These are phyloP conservation scores for Parascotia fuliginaria DNA, from an alignment of 2,888 invertebrate genomes.

Conservation along the genomic window DNA sequence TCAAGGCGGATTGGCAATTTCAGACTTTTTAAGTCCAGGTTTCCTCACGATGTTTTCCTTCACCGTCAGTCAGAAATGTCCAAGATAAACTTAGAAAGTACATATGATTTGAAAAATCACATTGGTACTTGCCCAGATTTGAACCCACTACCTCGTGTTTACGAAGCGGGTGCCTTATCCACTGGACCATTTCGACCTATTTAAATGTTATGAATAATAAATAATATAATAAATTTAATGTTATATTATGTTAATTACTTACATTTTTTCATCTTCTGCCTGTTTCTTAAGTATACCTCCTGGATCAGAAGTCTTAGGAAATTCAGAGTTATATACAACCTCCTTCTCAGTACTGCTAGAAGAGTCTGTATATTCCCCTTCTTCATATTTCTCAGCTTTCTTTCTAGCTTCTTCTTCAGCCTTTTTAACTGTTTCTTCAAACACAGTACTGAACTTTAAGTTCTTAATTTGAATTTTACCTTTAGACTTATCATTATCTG, in stretches of 20 bases:
- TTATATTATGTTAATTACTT: constrained; percentile 43
- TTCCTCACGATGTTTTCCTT: too few species aligned
- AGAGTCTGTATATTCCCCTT: constrained; percentile 86
- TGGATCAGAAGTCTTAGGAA: constrained; percentile 78
- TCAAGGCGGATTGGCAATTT: too few species aligned
- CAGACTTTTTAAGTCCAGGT: too few species aligned
- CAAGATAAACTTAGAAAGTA: too few species aligned
- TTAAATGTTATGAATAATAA: too few species aligned
- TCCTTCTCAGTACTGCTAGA: constrained; percentile 71
- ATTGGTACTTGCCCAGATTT: too few species aligned
- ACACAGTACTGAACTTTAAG: constrained; percentile 88
- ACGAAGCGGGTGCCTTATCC: too few species aligned
- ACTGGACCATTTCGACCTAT: too few species aligned
- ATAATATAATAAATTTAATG: too few species aligned
- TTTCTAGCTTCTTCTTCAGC: constrained; percentile 87
- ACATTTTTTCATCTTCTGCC: constrained; percentile 83
- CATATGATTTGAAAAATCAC: too few species aligned
- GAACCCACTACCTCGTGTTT: too few species aligned
- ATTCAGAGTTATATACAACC: constrained; percentile 69
- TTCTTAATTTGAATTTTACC: constrained; percentile 89
- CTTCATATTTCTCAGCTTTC: constrained; percentile 87
- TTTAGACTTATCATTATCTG: constrained; percentile 73
- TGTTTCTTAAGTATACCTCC: constrained; percentile 78
- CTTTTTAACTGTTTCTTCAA: constrained; percentile 88
- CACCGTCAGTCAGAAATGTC: too few species aligned